Percentiles rank a stretch among this genome's conserved stretches.
Conservation (phyloP, 2,797 vertebrate genomes). For the Paguma larvata region DNA sequence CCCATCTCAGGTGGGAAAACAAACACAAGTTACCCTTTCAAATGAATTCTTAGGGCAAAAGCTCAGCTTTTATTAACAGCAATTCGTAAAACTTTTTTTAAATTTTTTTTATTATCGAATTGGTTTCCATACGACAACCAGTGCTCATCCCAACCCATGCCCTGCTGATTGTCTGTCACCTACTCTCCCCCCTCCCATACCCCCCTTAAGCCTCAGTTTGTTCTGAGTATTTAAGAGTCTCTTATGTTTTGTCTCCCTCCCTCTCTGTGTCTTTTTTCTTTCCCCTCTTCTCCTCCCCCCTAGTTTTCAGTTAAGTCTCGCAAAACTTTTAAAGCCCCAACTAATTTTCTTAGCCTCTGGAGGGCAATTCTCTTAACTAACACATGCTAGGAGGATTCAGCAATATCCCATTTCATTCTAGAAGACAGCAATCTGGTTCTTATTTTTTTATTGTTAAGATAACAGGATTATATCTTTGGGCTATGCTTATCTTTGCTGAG, state of each 20-base stretch:
- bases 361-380: slow-evolving; percentile 84
- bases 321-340: slow-evolving; percentile 80
- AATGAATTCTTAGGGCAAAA: slow-evolving; percentile 84
- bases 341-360: slow-evolving; percentile 84
- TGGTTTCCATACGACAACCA: too few relatives aligned
- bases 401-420: slow-evolving; percentile 80
- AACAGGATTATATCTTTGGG: slow-evolving; percentile 90
- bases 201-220: too few relatives aligned
- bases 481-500: slow-evolving; percentile 90
- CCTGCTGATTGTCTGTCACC: too few relatives aligned
- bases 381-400: slow-evolving; percentile 74
- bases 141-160: too few relatives aligned
- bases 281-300: too few relatives aligned
- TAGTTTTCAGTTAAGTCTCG: not conserved
- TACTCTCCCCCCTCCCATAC: too few relatives aligned
- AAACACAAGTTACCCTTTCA: slow-evolving; percentile 84
- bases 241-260: too few relatives aligned
- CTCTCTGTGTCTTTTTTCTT: too few relatives aligned
- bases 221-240: too few relatives aligned
- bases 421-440: slow-evolving; percentile 82
- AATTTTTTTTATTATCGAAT: too few relatives aligned
- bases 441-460: slow-evolving; percentile 67
- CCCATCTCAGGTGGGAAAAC: slow-evolving; percentile 73
- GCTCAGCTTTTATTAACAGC: slow-evolving; percentile 83
- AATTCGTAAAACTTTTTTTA: slow-evolving; percentile 74